Conservation (phyloP, 2,797 vertebrate species). For the Scolopax rusticola region DNA sequence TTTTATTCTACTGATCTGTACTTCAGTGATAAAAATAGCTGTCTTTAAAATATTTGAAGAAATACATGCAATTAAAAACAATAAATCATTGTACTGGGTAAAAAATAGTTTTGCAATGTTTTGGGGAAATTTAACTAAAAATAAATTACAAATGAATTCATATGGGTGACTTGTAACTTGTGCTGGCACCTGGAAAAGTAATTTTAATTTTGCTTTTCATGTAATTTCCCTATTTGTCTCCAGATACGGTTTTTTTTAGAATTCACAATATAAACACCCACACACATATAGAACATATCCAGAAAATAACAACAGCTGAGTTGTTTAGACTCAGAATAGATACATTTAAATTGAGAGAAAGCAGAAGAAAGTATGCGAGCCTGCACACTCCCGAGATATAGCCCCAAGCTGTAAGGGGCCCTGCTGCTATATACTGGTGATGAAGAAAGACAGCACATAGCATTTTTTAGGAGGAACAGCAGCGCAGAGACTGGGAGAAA, state of each 20-base stretch:
- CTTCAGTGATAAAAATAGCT: neutral
- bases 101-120: neutral
- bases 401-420: neutral
- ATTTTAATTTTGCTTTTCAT: slow-evolving; percentile 13
- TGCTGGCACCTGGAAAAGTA: neutral
- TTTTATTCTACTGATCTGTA: slow-evolving; percentile 9
- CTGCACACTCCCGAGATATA: neutral
- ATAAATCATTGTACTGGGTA: neutral
- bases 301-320: slow-evolving; percentile 39
- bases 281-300: neutral
- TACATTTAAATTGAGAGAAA: neutral
- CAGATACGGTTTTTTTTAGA: neutral
- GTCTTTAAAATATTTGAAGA: neutral
- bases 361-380: neutral
- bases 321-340: slow-evolving; percentile 24
- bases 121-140: slow-evolving; percentile 9
- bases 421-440: neutral
- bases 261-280: neutral
- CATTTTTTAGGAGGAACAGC: neutral
- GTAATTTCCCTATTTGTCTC: slow-evolving; percentile 2
- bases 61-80: neutral
- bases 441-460: neutral
- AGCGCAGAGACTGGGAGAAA: neutral
- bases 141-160: neutral
- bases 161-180: neutral